Conservation (phyloP, 2,113 vertebrate species). For the Stegastes partitus region DNA sequence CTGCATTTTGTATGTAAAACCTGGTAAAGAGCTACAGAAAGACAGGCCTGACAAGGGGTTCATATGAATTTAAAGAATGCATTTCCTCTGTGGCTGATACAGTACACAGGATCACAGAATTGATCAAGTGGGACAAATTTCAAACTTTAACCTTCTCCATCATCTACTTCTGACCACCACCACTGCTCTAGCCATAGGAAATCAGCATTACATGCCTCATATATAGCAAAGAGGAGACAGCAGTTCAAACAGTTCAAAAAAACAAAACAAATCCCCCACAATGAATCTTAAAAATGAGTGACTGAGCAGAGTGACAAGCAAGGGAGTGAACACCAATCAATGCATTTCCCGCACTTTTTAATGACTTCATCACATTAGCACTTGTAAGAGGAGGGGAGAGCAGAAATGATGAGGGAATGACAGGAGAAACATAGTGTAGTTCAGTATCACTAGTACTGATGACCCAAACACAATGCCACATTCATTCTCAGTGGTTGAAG, state of each 20-base stretch:
- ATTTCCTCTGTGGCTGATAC: neutral
- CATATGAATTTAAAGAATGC: neutral
- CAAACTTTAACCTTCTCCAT: neutral
- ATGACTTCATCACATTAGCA: too few species aligned
- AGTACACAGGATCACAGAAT: neutral
- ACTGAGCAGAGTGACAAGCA: neutral
- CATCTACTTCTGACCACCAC: constrained; percentile 6
- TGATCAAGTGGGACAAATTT: neutral
- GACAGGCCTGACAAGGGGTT: neutral
- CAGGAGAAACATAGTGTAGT: neutral
- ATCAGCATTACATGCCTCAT: constrained; percentile 3
- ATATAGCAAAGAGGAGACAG: neutral
- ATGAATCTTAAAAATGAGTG: neutral
- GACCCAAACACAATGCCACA: neutral
- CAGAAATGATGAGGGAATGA: constrained; percentile 10
- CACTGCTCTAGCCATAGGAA: neutral
- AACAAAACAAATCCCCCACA: neutral
- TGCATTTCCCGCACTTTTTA: too few species aligned
- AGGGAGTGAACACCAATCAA: neutral
- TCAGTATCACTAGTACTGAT: neutral
- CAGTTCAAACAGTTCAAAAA: constrained; percentile 2
- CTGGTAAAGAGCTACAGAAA: neutral
- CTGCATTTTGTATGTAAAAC: constrained; percentile 12
- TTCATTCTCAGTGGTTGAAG: neutral
- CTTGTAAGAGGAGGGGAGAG: neutral